These are phyloP conservation scores for Drymonia ruficornis DNA, from an alignment of 2,888 invertebrate species.

Conservation along the genomic window DNA sequence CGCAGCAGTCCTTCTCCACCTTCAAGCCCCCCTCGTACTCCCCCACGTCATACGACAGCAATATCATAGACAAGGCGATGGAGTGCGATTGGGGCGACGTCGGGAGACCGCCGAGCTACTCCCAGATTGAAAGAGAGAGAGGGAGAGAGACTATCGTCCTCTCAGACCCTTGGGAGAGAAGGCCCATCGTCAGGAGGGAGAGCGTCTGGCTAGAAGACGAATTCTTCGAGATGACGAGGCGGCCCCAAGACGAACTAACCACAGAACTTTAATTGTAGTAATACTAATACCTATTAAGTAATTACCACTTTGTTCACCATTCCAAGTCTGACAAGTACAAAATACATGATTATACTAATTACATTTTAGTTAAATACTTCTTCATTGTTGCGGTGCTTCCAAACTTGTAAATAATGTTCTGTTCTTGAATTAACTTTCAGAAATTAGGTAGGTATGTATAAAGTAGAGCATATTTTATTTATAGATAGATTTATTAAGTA, in stretches of 20 bases:
- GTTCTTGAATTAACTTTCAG: constrained; percentile 1
- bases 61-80: constrained; percentile 70
- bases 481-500: too few relatives aligned
- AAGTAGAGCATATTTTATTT: too few relatives aligned
- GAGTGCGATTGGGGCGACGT: constrained; percentile 84
- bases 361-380: constrained; percentile 23
- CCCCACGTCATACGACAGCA: constrained; percentile 78
- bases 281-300: constrained; percentile 2
- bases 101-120: constrained; percentile 77
- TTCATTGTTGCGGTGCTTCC: constrained; percentile 36
- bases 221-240: constrained; percentile 92
- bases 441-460: too few relatives aligned
- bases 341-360: constrained; percentile 34
- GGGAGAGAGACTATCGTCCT: constrained; percentile 65
- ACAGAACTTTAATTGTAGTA: constrained; percentile 89
- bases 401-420: constrained; percentile 19
- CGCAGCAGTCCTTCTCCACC: constrained; percentile 79
- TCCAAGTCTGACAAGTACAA: constrained; percentile 62
- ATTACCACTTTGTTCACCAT: constrained; percentile 35
- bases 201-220: constrained; percentile 91
- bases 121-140: constrained; percentile 71
- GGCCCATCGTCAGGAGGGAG: constrained; percentile 78
- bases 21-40: constrained; percentile 82
- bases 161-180: constrained; percentile 78
- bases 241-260: constrained; percentile 95